Evolutionary conservation across 2,113 vertebrate species (phyloP).

Genomic region (Gavia stellata): DNA sequence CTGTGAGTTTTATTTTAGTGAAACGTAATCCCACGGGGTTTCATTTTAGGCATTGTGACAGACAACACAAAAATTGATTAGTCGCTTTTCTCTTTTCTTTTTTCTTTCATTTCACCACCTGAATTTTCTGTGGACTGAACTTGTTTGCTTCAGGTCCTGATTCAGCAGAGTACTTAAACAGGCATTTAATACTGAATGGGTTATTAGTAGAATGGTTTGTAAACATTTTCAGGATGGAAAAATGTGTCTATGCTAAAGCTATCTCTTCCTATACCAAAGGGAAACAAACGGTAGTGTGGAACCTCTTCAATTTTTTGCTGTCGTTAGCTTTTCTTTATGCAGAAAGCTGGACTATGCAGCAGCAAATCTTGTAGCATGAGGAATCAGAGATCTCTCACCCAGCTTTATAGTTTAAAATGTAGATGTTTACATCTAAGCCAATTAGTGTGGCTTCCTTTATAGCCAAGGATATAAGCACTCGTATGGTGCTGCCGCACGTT

Average conservation of each 20-base stretch:
- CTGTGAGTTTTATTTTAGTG: neutral
- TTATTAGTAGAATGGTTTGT: neutral
- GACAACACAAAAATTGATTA: neutral
- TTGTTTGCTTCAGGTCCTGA: neutral
- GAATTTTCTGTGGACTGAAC: neutral
- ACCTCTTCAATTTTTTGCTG: neutral
- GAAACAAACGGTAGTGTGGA: neutral
- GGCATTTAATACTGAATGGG: neutral
- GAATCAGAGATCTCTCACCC: neutral
- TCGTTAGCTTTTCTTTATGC: neutral
- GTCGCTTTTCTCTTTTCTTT: neutral
- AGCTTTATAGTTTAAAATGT: neutral
- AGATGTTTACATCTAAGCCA: neutral
- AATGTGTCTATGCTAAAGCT: neutral
- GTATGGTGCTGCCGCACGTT: fast-evolving
- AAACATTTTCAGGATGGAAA: neutral
- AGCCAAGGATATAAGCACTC: neutral
- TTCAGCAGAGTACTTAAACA: neutral
- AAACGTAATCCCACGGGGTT: neutral
- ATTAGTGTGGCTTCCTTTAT: neutral
- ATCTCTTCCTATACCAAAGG: neutral
- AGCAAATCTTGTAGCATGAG: neutral
- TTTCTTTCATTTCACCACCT: neutral
- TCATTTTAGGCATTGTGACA: neutral
- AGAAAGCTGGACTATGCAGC: neutral